Evolutionary conservation across 1,140 invertebrate genomes (phyloP).

Genomic region (Drosophila takahashii): DNA sequence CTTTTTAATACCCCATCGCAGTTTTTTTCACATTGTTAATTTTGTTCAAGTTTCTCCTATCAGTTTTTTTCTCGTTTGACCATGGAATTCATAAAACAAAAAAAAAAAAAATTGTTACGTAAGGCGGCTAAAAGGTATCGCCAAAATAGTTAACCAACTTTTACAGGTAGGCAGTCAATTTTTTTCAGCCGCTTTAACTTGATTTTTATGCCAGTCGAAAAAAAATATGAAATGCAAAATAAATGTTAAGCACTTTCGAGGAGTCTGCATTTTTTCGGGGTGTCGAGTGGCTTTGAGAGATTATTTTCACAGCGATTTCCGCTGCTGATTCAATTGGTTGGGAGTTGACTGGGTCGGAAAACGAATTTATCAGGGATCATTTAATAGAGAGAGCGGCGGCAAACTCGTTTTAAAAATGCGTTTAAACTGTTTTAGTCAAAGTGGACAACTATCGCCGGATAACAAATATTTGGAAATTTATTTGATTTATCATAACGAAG

Average conservation of each 20-base stretch:
- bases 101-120: constrained; percentile 30
- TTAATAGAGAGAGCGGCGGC: constrained; percentile 3
- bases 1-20: constrained; percentile 17
- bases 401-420: background rate
- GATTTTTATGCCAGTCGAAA: constrained; percentile 14
- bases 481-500: constrained; percentile 9
- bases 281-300: constrained; percentile 33
- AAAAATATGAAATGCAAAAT: constrained; percentile 19
- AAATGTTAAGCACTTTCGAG: constrained; percentile 30
- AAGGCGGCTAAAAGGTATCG: constrained; percentile 31
- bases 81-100: constrained; percentile 9
- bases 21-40: constrained; percentile 56
- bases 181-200: constrained; percentile 11
- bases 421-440: constrained; percentile 6
- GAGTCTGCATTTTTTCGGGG: constrained; percentile 27
- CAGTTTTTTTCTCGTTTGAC: constrained; percentile 44
- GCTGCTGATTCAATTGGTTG: constrained; percentile 17
- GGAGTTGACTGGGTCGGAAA: background rate
- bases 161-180: background rate
- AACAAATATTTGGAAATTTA: constrained; percentile 10
- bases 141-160: constrained; percentile 48
- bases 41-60: constrained; percentile 67
- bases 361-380: constrained; percentile 29
- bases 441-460: background rate
- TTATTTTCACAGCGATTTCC: constrained; percentile 30